Evolutionary conservation across 2,888 invertebrate genomes (phyloP), one percentile per base, ranked within the genome.

Genomic region (Plebejus anna): DNA sequence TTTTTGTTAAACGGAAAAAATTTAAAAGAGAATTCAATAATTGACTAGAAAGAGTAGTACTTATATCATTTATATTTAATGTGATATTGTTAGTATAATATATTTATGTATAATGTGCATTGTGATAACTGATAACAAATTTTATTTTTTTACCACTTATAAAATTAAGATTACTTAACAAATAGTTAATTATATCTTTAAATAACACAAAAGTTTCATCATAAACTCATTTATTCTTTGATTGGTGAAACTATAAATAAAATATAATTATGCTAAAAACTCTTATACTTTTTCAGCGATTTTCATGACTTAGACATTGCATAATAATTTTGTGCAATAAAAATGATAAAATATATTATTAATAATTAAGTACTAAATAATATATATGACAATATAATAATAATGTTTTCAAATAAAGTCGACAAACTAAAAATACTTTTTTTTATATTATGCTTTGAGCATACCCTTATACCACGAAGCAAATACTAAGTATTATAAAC

Each of bases 181-280:
- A 61, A 61, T 61, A 61, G 28, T 28, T 9, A 11, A 61, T 9
- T 22, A 6, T 36, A 36, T 3, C 16, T 32, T 13, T 28, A 66
- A 66, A 66, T 36, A 32, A 66, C 13, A 66, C 66, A 36, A 66
- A 36, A 9, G 28, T 0, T 66, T 36, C 6, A 4, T 66, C 3
- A 32, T 1, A 66, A 32, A 66, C 16, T 66, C 36, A 66, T 66
- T 32, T 66, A 32, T 66, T 32, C 13, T 66, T 32, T 16, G 5
- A 13, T 66, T 66, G 66, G 66, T 36, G 32, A 32, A 36, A 32
- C 66, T 36, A 66, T 66, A 66, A 66, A 32, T 36, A 66, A 66
- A 66, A 66, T 36, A 66, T 13, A 66, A 32, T 66, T 28, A 13
- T 32, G 28, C 11, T 32, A 6, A 28, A 32, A 32, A 6, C 28